Percentiles rank a stretch among this genome's conserved stretches.
Evolutionary conservation across 64 coral and sea anemone genomes (phyloP).

Genomic region (Actinia equina): DNA sequence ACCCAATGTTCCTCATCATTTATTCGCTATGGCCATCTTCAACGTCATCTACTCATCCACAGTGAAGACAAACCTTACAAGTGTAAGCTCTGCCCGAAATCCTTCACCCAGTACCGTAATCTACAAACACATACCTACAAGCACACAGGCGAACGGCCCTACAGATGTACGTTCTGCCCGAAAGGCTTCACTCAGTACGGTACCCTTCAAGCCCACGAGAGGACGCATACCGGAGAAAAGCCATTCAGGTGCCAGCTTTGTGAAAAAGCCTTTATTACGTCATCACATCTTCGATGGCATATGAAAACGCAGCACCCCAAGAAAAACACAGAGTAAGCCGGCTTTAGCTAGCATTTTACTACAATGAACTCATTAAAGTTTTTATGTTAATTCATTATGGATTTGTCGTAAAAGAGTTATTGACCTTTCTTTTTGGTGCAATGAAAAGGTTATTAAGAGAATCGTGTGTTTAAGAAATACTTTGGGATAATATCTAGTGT

Average conservation of each 20-base stretch:
- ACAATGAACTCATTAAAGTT: neutral
- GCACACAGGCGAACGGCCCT: slow-evolving; percentile 91
- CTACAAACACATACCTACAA: slow-evolving; percentile 97
- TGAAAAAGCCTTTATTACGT: slow-evolving; percentile 91
- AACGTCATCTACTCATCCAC: slow-evolving; percentile 90
- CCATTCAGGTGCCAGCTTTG: slow-evolving; percentile 82
- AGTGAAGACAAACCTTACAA: slow-evolving; percentile 96
- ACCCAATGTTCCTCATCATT: slow-evolving; percentile 82
- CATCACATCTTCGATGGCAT: slow-evolving; percentile 95
- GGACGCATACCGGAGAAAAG: slow-evolving; percentile 93
- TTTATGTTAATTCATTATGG: neutral
- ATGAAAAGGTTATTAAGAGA: neutral
- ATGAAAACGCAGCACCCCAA: slow-evolving; percentile 86
- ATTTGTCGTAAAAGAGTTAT: neutral
- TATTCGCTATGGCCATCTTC: slow-evolving; percentile 93
- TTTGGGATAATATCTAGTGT: neutral
- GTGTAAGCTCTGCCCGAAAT: slow-evolving; percentile 88
- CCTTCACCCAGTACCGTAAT: slow-evolving; percentile 91
- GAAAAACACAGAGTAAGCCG: neutral
- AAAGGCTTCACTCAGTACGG: slow-evolving; percentile 93
- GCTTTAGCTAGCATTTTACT: neutral
- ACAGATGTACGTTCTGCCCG: slow-evolving; percentile 78
- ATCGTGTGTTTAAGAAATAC: neutral
- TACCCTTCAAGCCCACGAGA: slow-evolving; percentile 79
- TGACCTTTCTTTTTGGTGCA: neutral